A percentile compares a stretch with the other conserved stretches of the same genome.
These are phyloP conservation scores for Crioceris asparagi DNA, from an alignment of 2,888 invertebrate species.

Conservation along the genomic window DNA sequence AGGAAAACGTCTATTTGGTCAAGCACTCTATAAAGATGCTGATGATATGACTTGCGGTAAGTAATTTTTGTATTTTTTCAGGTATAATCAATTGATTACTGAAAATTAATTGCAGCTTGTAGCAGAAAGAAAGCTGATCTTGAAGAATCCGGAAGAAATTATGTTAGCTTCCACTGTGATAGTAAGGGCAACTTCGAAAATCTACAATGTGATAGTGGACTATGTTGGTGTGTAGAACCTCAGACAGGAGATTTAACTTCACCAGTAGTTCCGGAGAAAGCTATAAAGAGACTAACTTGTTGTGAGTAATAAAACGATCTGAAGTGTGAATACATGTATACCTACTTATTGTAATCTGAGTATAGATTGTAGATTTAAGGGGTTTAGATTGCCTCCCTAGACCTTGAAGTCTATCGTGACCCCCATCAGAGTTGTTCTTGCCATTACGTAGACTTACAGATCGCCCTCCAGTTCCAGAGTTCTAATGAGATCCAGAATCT, in stretches of 20 bases:
- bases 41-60: background rate
- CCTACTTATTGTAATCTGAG: too few relatives aligned
- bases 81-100: background rate
- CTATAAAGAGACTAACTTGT: conserved; percentile 52
- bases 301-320: too few relatives aligned
- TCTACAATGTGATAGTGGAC: conserved; percentile 52
- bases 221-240: conserved; percentile 59
- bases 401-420: too few relatives aligned
- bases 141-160: conserved; percentile 35
- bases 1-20: conserved; percentile 55
- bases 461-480: too few relatives aligned
- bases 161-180: conserved; percentile 53
- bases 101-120: conserved; percentile 41
- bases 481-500: too few relatives aligned
- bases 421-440: too few relatives aligned
- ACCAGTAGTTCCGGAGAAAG: conserved; percentile 45
- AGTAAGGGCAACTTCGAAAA: conserved; percentile 54
- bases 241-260: conserved; percentile 48
- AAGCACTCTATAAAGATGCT: conserved; percentile 51
- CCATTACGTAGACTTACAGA: too few relatives aligned
- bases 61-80: too few relatives aligned
- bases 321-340: too few relatives aligned
- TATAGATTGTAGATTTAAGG: too few relatives aligned
- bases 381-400: too few relatives aligned
- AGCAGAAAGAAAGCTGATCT: conserved; percentile 49